A percentile compares a stretch with the other conserved stretches of the same genome.
phyloP scores from a whole-genome alignment of 2,888 invertebrate genomes.

The Muscina levida region DNA sequence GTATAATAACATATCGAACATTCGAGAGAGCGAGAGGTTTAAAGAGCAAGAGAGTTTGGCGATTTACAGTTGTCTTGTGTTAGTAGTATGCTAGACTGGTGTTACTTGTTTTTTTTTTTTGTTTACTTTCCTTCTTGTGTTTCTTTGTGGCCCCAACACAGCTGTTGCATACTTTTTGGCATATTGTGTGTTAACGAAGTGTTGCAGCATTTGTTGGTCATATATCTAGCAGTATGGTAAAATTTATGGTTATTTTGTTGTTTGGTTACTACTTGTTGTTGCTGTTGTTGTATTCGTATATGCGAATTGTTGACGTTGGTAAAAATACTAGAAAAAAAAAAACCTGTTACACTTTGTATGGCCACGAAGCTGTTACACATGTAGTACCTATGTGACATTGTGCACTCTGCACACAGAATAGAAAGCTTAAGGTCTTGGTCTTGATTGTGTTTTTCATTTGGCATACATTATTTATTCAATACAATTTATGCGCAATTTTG shows the following conservation, averaged over 20 bases:
- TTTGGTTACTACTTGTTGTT: conserved; percentile 9
- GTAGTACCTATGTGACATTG: too few relatives aligned
- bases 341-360: conserved; percentile 49
- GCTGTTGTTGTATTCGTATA: neutral
- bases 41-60: conserved; percentile 1
- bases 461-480: too few relatives aligned
- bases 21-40: conserved; percentile 29
- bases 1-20: conserved; percentile 18
- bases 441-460: too few relatives aligned
- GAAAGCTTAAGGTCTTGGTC: too few relatives aligned
- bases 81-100: neutral
- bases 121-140: conserved; percentile 44
- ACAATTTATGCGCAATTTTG: too few relatives aligned
- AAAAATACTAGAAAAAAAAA: conserved; percentile 14
- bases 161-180: conserved; percentile 73
- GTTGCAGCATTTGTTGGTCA: neutral
- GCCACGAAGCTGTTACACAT: too few relatives aligned
- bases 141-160: conserved; percentile 68
- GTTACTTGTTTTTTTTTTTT: conserved; percentile 43
- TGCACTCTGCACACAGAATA: too few relatives aligned
- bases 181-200: neutral
- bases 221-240: conserved; percentile 19
- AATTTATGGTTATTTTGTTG: conserved; percentile 24
- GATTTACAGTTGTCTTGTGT: conserved; percentile 8
- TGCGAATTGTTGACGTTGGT: conserved; percentile 9